A percentile compares a stretch with the other conserved stretches of the same genome.
phyloP scores from a whole-genome alignment of 2,113 vertebrate species.

The Oreotrochilus melanogaster region DNA sequence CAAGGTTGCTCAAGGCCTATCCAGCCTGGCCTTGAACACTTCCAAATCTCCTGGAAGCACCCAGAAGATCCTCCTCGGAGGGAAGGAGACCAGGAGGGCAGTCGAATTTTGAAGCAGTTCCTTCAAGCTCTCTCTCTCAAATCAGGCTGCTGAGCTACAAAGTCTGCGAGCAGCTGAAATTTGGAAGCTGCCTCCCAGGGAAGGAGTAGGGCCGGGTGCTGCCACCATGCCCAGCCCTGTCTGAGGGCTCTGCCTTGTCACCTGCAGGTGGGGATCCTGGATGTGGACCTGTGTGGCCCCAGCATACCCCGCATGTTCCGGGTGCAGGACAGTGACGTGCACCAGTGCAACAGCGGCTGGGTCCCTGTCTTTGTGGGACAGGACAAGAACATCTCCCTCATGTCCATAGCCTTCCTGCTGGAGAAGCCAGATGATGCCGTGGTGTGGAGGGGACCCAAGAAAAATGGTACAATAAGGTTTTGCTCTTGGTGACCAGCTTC shows the following conservation, averaged over 20 bases:
- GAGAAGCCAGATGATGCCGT: slow-evolving; percentile 90
- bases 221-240: rapidly evolving
- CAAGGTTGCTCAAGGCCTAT: too few relatives aligned
- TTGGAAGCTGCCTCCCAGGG: neutral
- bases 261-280: slow-evolving; percentile 92
- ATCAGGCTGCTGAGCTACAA: neutral
- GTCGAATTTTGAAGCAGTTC: neutral
- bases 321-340: slow-evolving; percentile 81
- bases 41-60: neutral
- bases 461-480: slow-evolving; percentile 79
- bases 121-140: neutral
- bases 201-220: rapidly evolving
- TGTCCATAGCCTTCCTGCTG: slow-evolving; percentile 96
- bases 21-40: too few relatives aligned
- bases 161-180: rapidly evolving
- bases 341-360: slow-evolving; percentile 94
- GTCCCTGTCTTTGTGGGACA: slow-evolving; percentile 89
- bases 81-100: too few relatives aligned
- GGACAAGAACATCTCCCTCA: slow-evolving; percentile 86
- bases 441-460: slow-evolving; percentile 97
- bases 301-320: slow-evolving; percentile 93
- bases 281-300: slow-evolving; percentile 94
- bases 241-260: neutral
- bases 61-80: neutral
- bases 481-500: neutral